Conservation (phyloP, 2,797 vertebrate genomes). For the Florisuga fusca region DNA sequence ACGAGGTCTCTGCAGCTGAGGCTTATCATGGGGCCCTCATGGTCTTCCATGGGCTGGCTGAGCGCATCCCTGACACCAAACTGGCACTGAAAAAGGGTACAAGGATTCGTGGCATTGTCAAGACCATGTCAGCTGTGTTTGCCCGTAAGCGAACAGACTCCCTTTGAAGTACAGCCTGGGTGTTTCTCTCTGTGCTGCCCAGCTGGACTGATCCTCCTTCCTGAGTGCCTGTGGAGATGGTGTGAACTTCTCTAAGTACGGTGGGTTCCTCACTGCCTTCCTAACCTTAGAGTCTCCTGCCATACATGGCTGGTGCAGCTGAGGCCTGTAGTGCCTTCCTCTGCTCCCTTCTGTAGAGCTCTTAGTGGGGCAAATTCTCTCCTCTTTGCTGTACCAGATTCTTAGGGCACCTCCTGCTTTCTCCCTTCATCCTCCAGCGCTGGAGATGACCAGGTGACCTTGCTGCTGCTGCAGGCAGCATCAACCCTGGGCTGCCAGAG, state of each 20-base stretch:
- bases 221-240: background rate
- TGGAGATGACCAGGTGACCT: background rate
- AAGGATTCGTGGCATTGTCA: constrained; percentile 83
- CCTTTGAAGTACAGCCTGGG: constrained; percentile 36
- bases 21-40: constrained; percentile 82
- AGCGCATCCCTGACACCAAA: constrained; percentile 77
- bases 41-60: constrained; percentile 82
- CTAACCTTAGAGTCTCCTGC: background rate
- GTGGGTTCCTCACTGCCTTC: background rate
- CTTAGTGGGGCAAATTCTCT: background rate
- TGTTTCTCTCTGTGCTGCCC: background rate
- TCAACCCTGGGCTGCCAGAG: background rate
- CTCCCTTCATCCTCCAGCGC: background rate
- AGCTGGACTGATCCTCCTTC: background rate
- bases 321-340: background rate
- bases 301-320: background rate
- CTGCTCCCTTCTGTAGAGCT: background rate
- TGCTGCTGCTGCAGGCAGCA: background rate
- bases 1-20: constrained; percentile 84
- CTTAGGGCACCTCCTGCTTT: background rate
- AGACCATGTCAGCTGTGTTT: constrained; percentile 83
- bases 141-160: constrained; percentile 81
- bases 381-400: background rate
- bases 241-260: background rate
- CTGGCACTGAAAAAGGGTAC: constrained; percentile 76